A percentile compares a stretch with the other conserved stretches of the same genome.
Evolutionary conservation across 1,140 invertebrate genomes (phyloP).

Genomic region (Probaryconus sp.): DNA sequence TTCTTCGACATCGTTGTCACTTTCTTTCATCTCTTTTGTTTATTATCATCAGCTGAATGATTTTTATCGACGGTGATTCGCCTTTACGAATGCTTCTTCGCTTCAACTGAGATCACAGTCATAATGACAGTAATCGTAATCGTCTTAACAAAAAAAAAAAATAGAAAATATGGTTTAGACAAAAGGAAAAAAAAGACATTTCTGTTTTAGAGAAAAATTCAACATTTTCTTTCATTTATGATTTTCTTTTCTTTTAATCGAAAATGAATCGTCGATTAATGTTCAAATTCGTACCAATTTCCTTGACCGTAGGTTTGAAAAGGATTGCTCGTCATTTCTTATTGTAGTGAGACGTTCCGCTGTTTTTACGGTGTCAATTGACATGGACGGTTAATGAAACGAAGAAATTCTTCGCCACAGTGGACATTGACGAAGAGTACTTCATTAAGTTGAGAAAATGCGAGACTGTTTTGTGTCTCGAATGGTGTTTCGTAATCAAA

Average conservation of each 20-base stretch:
- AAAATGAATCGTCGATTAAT: no score
- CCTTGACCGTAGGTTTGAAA: no score
- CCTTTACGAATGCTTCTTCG: no score
- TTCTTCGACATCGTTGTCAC: background rate
- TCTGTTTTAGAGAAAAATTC: no score
- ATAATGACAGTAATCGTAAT: no score
- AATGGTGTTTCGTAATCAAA: slow-evolving; percentile 25
- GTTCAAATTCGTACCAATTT: no score
- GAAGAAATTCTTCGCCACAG: slow-evolving; percentile 24
- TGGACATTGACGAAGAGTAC: slow-evolving; percentile 35
- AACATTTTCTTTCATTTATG: no score
- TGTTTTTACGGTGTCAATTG: slow-evolving; percentile 39
- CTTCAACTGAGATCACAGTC: no score
- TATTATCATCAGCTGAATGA: background rate
- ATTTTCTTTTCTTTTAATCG: no score
- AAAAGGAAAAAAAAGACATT: no score
- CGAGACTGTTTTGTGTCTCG: slow-evolving; percentile 16
- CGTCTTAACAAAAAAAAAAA: no score
- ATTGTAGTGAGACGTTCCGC: slow-evolving; percentile 26
- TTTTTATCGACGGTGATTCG: slow-evolving; percentile 3
- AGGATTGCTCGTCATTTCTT: slow-evolving; percentile 18
- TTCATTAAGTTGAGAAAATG: slow-evolving; percentile 41
- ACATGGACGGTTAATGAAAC: slow-evolving; percentile 45
- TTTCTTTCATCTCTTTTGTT: background rate
- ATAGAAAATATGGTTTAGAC: no score